These are phyloP conservation scores for Aselliscus stoliczkanus DNA, from an alignment of 2,797 vertebrate species.

Conservation along the genomic window DNA sequence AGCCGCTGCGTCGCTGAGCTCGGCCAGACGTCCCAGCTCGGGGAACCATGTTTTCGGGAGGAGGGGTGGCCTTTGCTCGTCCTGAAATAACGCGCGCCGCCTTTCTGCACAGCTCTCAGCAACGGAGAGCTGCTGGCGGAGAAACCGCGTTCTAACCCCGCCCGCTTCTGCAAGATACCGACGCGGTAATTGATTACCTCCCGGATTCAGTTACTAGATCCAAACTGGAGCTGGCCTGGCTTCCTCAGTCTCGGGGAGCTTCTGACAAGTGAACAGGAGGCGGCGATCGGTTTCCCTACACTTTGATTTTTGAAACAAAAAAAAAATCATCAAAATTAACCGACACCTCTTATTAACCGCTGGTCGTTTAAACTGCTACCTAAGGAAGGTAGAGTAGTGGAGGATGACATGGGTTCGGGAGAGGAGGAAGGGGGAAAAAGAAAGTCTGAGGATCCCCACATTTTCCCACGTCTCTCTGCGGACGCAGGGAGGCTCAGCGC, in stretches of 20 bases:
- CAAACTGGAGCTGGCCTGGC: background rate
- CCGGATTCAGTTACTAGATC: background rate
- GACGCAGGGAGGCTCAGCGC: conserved; percentile 86
- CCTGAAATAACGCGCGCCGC: background rate
- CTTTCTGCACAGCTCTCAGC: background rate
- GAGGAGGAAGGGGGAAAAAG: background rate
- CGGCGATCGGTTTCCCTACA: background rate
- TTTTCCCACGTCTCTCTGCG: conserved; percentile 50
- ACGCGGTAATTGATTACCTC: background rate
- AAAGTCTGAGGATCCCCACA: background rate
- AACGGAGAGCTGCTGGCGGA: background rate
- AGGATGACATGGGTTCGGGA: background rate
- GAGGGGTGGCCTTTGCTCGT: background rate
- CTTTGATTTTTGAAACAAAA: background rate
- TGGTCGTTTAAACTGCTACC: background rate
- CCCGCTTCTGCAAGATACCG: fast-evolving
- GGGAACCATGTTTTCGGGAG: background rate
- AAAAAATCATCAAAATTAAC: background rate
- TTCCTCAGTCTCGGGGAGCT: background rate
- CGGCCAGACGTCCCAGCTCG: background rate
- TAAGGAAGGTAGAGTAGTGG: background rate
- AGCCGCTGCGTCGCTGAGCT: background rate
- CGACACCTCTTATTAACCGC: background rate
- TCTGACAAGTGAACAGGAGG: background rate
- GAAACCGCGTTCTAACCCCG: background rate